A percentile compares a stretch with the other conserved stretches of the same genome.
phyloP scores from a whole-genome alignment of 23 tunicate genomes.

The Corella eumyota region DNA sequence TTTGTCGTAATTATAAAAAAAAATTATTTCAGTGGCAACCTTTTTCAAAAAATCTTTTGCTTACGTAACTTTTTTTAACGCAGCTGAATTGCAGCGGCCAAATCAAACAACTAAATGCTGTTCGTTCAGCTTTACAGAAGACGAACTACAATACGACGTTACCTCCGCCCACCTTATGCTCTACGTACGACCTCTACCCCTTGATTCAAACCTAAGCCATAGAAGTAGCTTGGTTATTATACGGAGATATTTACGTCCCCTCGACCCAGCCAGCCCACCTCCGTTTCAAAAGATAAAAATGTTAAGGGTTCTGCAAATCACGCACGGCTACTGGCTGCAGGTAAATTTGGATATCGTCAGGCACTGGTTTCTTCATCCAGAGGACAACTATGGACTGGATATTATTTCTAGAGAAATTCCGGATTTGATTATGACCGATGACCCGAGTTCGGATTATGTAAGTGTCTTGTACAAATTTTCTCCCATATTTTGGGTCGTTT shows the following conservation, averaged over 20 bases:
- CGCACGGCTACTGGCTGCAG: background rate
- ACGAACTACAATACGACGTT: background rate
- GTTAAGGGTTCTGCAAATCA: background rate
- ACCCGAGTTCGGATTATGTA: background rate
- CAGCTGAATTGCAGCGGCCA: too few species aligned
- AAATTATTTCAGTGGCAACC: too few species aligned
- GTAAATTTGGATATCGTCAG: constrained; percentile 3
- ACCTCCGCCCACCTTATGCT: background rate
- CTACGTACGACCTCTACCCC: background rate
- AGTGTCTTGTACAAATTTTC: too few species aligned
- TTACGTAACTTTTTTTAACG: too few species aligned
- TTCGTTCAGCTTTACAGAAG: background rate
- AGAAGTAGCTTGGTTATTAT: background rate
- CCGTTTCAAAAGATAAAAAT: background rate
- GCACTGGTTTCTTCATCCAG: constrained; percentile 1
- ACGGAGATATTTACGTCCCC: background rate
- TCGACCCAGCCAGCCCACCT: background rate
- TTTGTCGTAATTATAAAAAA: too few species aligned
- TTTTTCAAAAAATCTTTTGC: too few species aligned
- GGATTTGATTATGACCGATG: background rate
- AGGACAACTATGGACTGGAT: constrained; percentile 2
- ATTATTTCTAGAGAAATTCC: background rate
- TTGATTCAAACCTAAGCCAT: background rate
- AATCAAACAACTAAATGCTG: too few species aligned
- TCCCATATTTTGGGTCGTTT: too few species aligned